Conservation (phyloP, 2,797 vertebrate genomes). For the Menidia menidia region DNA sequence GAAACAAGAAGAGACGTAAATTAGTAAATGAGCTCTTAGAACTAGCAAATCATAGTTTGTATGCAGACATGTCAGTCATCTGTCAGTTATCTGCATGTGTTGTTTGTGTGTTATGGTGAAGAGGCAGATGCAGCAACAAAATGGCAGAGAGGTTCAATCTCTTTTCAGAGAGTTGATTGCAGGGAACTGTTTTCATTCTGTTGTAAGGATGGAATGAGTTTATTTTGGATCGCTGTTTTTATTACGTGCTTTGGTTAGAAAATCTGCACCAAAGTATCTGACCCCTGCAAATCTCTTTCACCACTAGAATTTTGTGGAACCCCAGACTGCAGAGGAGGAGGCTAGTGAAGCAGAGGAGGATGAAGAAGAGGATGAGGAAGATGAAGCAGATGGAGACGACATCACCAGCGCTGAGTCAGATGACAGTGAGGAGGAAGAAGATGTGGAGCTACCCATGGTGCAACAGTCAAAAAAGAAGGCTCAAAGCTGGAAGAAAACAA, state of each 20-base stretch:
- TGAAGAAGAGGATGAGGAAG: slow-evolving; percentile 81
- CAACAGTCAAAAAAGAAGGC: slow-evolving; percentile 83
- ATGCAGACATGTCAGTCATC: not conserved
- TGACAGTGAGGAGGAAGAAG: slow-evolving; percentile 90
- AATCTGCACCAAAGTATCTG: not conserved
- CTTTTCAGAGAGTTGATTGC: not conserved
- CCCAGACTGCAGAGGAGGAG: slow-evolving; percentile 84
- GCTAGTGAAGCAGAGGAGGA: slow-evolving; percentile 87
- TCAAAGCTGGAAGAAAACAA: slow-evolving; percentile 90
- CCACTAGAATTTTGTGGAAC: slow-evolving; percentile 87
- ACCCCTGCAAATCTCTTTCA: slow-evolving; percentile 7
- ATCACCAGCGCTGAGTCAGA: slow-evolving; percentile 91
- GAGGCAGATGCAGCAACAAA: not conserved
- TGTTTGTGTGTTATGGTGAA: not conserved
- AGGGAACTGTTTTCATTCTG: not conserved
- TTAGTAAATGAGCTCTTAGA: not conserved
- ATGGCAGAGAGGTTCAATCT: slow-evolving; percentile 2
- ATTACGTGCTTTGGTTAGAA: not conserved
- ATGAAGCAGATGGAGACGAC: slow-evolving; percentile 86
- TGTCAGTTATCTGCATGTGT: too few species aligned
- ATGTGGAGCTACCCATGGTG: slow-evolving; percentile 79
- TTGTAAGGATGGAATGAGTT: not conserved
- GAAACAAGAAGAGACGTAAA: not conserved
- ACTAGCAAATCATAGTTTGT: not conserved
- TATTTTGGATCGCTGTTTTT: not conserved